These are phyloP conservation scores for Silurus asotus DNA, from an alignment of 2,113 vertebrate genomes.

Conservation along the genomic window DNA sequence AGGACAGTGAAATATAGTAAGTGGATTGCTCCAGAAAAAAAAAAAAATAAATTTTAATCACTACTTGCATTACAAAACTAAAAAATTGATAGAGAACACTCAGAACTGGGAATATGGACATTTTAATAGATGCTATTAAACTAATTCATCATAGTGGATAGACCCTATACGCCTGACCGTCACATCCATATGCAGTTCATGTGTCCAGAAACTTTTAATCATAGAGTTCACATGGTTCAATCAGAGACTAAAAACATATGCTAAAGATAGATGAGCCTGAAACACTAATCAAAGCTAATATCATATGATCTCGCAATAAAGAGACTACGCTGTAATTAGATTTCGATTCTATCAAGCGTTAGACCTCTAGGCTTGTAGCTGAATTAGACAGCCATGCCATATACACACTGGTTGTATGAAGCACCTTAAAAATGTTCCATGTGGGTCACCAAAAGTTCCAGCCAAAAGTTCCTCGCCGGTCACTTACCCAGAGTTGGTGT, in stretches of 20 bases:
- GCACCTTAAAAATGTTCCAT: not conserved
- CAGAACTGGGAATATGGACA: no score
- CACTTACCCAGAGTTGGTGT: slow-evolving; percentile 83
- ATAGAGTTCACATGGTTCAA: not conserved
- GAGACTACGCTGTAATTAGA: not conserved
- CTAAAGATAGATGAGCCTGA: not conserved
- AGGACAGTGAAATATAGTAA: not conserved
- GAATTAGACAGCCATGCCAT: not conserved
- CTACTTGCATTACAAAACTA: not conserved
- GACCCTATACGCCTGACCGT: not conserved
- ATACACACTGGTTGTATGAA: not conserved
- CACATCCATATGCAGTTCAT: not conserved
- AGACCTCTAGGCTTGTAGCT: not conserved
- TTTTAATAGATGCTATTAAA: not conserved
- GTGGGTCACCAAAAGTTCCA: not conserved
- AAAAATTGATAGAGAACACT: not conserved
- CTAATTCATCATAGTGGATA: not conserved
- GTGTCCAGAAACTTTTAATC: not conserved
- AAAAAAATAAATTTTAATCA: not conserved
- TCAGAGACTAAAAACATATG: not conserved
- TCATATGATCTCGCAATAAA: not conserved
- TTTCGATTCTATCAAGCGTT: not conserved
- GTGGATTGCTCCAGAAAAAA: not conserved
- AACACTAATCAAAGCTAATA: not conserved
- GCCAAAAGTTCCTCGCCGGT: not conserved